A percentile compares a stretch with the other conserved stretches of the same genome.
phyloP scores from a whole-genome alignment of 2,797 vertebrate species.

The Pithecia hirsuta region DNA sequence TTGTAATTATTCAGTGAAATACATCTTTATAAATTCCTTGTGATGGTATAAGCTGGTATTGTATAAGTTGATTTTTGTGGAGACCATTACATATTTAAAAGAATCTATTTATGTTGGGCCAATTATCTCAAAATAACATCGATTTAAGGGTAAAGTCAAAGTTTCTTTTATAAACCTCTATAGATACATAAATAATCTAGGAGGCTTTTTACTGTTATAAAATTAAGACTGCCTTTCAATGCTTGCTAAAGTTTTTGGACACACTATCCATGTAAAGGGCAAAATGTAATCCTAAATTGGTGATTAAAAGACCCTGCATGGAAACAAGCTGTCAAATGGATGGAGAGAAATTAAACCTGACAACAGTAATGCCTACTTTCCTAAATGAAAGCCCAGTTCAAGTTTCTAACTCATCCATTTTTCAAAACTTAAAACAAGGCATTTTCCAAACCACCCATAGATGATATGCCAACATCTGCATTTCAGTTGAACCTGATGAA shows the following conservation, averaged over 20 bases:
- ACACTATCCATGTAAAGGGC: constrained; percentile 73
- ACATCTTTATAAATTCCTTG: constrained; percentile 52
- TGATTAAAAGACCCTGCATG: constrained; percentile 83
- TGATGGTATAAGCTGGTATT: constrained; percentile 55
- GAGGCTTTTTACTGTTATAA: constrained; percentile 71
- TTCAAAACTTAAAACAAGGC: constrained; percentile 79
- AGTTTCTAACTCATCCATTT: constrained; percentile 85
- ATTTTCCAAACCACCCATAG: constrained; percentile 80
- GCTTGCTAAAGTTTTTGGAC: constrained; percentile 74
- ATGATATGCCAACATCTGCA: constrained; percentile 84
- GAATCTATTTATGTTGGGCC: constrained; percentile 69
- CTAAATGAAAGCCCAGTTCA: constrained; percentile 85
- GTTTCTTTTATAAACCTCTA: constrained; percentile 83
- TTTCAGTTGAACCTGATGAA: constrained; percentile 69
- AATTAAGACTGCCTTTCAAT: constrained; percentile 67
- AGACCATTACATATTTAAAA: constrained; percentile 43
- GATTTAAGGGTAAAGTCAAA: constrained; percentile 85
- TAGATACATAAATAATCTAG: constrained; percentile 87
- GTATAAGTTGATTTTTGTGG: constrained; percentile 74
- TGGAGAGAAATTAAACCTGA: constrained; percentile 85
- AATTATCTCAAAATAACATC: constrained; percentile 83
- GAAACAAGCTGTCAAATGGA: constrained; percentile 83
- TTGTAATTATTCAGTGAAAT: constrained; percentile 62
- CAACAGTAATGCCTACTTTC: constrained; percentile 82
- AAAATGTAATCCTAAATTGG: constrained; percentile 81